These are phyloP conservation scores for Laupala kohalensis DNA, from an alignment of 1,140 invertebrate species.

Conservation along the genomic window DNA sequence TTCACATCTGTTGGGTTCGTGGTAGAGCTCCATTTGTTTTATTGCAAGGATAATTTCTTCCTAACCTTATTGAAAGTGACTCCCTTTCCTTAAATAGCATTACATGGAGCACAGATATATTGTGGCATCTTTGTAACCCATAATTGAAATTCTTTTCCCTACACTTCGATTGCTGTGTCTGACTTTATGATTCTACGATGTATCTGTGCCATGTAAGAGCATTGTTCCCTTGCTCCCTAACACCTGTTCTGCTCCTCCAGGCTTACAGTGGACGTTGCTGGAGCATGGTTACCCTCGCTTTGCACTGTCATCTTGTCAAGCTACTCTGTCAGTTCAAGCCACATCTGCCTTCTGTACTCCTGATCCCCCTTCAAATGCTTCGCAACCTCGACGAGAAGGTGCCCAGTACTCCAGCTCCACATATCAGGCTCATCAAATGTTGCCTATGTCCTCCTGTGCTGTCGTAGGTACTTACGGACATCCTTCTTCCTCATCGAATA, in stretches of 20 bases:
- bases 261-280: constrained; percentile 55
- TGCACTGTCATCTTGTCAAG: constrained; percentile 41
- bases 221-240: constrained; percentile 11
- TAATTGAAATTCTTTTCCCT: neutral
- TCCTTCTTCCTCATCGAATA: constrained; percentile 21
- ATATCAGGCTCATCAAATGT: constrained; percentile 7
- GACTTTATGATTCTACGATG: constrained; percentile 18
- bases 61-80: neutral
- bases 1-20: too few relatives aligned
- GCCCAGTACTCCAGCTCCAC: constrained; percentile 6
- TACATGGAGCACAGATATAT: constrained; percentile 29
- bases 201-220: constrained; percentile 29
- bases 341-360: constrained; percentile 30
- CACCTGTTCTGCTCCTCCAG: constrained; percentile 31
- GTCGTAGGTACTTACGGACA: constrained; percentile 22
- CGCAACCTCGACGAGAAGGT: neutral
- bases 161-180: neutral
- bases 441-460: constrained; percentile 10
- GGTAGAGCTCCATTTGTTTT: neutral
- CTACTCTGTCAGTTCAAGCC: constrained; percentile 37
- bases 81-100: neutral
- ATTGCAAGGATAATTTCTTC: neutral
- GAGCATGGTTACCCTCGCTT: constrained; percentile 48
- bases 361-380: constrained; percentile 17
- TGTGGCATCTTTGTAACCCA: constrained; percentile 2